Percentiles rank a stretch among this genome's conserved stretches.
These are phyloP conservation scores for Chesias legatella DNA, from an alignment of 2,888 invertebrate species.

Conservation along the genomic window DNA sequence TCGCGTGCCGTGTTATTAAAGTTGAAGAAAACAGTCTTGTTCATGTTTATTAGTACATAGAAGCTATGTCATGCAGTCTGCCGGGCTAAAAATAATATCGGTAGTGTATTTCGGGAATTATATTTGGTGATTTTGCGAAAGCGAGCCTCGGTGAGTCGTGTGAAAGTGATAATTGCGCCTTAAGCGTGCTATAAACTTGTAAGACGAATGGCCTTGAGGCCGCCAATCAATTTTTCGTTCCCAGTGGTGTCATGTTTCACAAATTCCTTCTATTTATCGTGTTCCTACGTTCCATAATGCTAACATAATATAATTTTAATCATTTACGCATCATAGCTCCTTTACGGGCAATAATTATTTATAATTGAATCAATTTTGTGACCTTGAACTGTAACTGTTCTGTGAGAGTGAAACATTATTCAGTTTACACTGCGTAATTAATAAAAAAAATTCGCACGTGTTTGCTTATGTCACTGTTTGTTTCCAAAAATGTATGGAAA, in stretches of 20 bases:
- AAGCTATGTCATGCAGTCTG: conserved; percentile 57
- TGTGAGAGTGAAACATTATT: conserved; percentile 2
- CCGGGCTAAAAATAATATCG: conserved; percentile 69
- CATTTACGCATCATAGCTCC: neutral
- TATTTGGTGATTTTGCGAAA: conserved; percentile 70
- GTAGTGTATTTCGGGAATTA: conserved; percentile 66
- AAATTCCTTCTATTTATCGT: too few species aligned
- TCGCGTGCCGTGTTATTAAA: conserved; percentile 47
- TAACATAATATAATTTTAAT: too few species aligned
- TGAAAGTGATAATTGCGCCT: conserved; percentile 62
- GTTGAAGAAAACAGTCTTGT: conserved; percentile 41
- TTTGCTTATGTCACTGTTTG: conserved; percentile 10
- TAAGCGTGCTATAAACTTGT: conserved; percentile 36
- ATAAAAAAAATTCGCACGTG: conserved; percentile 1
- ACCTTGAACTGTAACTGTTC: conserved; percentile 12
- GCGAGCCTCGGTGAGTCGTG: conserved; percentile 59
- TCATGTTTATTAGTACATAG: conserved; percentile 44
- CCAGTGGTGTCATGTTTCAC: conserved; percentile 25
- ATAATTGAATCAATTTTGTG: conserved; percentile 3
- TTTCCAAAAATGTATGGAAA: conserved; percentile 7
- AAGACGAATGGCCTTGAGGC: conserved; percentile 51
- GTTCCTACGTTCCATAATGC: too few species aligned
- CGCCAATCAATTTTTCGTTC: conserved; percentile 25
- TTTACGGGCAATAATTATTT: neutral
- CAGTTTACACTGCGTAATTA: neutral